Evolutionary conservation across 1,140 invertebrate genomes (phyloP).

Genomic region (Frieseomelitta varia): DNA sequence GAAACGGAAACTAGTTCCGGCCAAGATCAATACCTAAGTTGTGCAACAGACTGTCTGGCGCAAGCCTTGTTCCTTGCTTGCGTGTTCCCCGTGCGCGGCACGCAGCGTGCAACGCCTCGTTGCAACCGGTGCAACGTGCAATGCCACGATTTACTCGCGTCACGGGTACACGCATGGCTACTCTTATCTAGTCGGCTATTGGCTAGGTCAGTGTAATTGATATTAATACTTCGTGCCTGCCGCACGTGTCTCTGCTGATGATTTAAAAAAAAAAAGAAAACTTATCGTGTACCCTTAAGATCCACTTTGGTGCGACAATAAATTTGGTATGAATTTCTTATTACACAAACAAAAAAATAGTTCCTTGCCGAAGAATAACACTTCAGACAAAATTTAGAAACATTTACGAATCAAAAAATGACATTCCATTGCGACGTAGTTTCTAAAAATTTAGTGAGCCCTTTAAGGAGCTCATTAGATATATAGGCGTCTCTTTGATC

Average conservation of each 20-base stretch:
- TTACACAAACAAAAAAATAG: too few species aligned
- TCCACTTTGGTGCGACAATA: too few species aligned
- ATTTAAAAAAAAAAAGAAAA: too few species aligned
- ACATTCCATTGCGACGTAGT: too few species aligned
- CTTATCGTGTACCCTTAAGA: too few species aligned
- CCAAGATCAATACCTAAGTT: conserved; percentile 80
- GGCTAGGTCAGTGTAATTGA: conserved; percentile 58
- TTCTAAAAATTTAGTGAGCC: too few species aligned
- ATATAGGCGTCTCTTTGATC: too few species aligned
- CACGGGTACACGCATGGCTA: conserved; percentile 34
- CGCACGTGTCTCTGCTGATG: neutral
- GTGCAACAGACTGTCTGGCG: conserved; percentile 72
- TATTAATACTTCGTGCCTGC: neutral
- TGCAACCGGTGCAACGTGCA: conserved; percentile 55
- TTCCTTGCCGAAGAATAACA: too few species aligned
- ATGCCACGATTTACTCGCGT: conserved; percentile 50
- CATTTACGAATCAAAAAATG: too few species aligned
- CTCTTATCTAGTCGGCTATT: conserved; percentile 41
- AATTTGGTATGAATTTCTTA: too few species aligned
- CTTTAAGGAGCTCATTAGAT: too few species aligned
- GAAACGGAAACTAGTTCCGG: conserved; percentile 80
- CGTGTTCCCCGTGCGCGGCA: conserved; percentile 57
- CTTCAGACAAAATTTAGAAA: too few species aligned
- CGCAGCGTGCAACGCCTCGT: conserved; percentile 30
- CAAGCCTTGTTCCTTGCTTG: conserved; percentile 62